Evolutionary conservation across 2,888 invertebrate species (phyloP).

Genomic region (Suillia variegata): DNA sequence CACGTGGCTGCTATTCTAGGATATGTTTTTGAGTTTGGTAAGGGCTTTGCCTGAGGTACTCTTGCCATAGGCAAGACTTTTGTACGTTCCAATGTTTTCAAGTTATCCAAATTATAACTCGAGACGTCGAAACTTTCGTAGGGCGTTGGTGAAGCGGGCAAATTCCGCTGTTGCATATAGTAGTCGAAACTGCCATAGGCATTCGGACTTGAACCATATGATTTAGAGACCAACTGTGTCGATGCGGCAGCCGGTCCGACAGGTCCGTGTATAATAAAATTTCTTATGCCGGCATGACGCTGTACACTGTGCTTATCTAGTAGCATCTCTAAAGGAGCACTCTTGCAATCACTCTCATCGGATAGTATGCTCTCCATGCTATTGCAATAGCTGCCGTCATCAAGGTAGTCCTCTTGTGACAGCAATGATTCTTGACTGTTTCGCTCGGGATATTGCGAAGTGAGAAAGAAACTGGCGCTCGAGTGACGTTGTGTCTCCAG

Average conservation of each 20-base stretch:
- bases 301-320: conserved; percentile 61
- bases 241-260: conserved; percentile 61
- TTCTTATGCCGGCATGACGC: conserved; percentile 51
- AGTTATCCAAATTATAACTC: conserved; percentile 51
- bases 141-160: conserved; percentile 32
- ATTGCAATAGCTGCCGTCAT: conserved; percentile 71
- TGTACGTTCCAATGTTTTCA: conserved; percentile 29
- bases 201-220: conserved; percentile 70
- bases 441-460: conserved; percentile 62
- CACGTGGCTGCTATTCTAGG: conserved; percentile 43
- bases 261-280: conserved; percentile 54
- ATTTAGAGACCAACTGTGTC: conserved; percentile 63
- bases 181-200: conserved; percentile 65
- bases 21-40: conserved; percentile 56
- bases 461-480: conserved; percentile 82
- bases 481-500: conserved; percentile 69
- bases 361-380: conserved; percentile 82
- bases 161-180: conserved; percentile 60
- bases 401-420: conserved; percentile 69
- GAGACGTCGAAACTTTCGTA: conserved; percentile 62
- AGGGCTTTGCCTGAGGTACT: conserved; percentile 33
- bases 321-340: conserved; percentile 76
- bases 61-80: conserved; percentile 22
- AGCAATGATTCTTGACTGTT: conserved; percentile 79
- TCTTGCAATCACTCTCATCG: conserved; percentile 80